A percentile compares a stretch with the other conserved stretches of the same genome.
Conservation (phyloP, 2,797 vertebrate genomes). For the Sebastes iracundus region DNA sequence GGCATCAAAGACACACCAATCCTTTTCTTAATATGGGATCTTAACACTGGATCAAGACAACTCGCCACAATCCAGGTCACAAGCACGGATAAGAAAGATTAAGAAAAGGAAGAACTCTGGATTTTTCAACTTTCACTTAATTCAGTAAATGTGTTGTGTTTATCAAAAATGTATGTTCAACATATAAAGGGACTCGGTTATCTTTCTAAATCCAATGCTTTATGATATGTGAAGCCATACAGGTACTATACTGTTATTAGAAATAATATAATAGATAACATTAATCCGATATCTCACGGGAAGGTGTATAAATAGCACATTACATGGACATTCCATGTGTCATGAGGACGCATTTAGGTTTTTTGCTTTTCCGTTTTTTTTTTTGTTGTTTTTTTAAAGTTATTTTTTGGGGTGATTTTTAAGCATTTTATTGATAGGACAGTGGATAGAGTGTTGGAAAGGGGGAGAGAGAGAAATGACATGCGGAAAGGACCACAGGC, state of each 20-base stretch:
- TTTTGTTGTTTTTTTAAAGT: no score
- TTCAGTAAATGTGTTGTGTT: not conserved
- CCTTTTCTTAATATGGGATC: slow-evolving; percentile 76
- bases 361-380: no score
- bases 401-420: no score
- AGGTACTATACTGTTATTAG: not conserved
- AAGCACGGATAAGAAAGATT: slow-evolving; percentile 30
- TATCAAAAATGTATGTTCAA: not conserved
- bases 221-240: not conserved
- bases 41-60: slow-evolving; percentile 82
- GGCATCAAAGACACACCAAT: slow-evolving; percentile 79
- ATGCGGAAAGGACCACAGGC: no score
- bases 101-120: slow-evolving; percentile 21
- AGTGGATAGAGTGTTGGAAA: no score
- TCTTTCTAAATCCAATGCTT: not conserved
- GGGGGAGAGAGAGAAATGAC: no score
- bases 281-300: not conserved
- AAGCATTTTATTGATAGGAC: no score
- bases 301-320: no score
- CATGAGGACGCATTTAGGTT: no score
- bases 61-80: slow-evolving; percentile 73
- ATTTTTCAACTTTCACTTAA: slow-evolving; percentile 46
- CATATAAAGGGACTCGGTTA: not conserved
- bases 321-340: no score
- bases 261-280: not conserved